These are phyloP conservation scores for Trichonephila inaurata DNA, from an alignment of 1,140 invertebrate species.

Conservation along the genomic window DNA sequence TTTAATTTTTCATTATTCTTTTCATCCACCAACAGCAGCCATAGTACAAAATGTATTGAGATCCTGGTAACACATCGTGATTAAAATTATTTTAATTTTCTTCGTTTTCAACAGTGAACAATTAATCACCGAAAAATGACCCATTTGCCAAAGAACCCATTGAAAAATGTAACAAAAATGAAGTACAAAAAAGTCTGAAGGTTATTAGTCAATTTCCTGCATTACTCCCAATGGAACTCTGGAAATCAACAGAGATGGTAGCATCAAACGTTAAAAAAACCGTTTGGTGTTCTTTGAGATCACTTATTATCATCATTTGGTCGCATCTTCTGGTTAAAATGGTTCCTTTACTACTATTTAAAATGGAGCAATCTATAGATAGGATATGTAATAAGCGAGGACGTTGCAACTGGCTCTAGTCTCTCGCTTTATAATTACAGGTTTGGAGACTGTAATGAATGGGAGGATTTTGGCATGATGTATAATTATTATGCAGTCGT, in stretches of 20 bases:
- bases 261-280: not conserved
- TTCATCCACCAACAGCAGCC: too few relatives aligned
- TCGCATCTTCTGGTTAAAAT: constrained; percentile 36
- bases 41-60: too few relatives aligned
- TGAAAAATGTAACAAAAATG: not conserved
- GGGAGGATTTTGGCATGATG: constrained; percentile 48
- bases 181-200: not conserved
- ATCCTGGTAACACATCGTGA: too few relatives aligned
- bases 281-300: not conserved
- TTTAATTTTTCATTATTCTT: too few relatives aligned
- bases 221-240: not conserved
- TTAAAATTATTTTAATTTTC: not conserved
- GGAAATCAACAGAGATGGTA: not conserved
- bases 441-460: constrained; percentile 53
- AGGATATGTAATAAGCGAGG: constrained; percentile 18
- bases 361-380: constrained; percentile 43
- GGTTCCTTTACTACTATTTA: constrained; percentile 31
- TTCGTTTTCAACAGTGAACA: not conserved
- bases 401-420: not conserved
- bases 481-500: constrained; percentile 56
- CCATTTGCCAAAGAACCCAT: not conserved
- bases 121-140: constrained; percentile 16
- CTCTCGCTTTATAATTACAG: constrained; percentile 52
- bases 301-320: constrained; percentile 36
- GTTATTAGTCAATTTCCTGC: not conserved